Evolutionary conservation across 2,113 vertebrate species (phyloP), one percentile per base, ranked within the genome.

Genomic region (Pseudopipra pipra): DNA sequence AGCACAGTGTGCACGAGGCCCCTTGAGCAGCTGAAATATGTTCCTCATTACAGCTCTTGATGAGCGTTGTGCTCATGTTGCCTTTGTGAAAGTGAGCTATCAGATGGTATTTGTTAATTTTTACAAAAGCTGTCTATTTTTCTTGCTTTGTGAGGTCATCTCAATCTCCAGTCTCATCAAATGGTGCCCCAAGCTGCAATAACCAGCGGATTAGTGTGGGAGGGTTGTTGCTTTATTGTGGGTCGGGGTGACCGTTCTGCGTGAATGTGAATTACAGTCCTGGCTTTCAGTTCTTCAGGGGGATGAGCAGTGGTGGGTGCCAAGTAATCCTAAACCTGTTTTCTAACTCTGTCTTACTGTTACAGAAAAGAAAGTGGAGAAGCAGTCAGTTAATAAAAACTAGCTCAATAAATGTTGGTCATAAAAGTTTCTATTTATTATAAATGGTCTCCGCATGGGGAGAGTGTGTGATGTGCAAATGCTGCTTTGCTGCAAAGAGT

Each of bases 1-100:
- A 87, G 12, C 21, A 25, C 0, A 25, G 12, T n/a, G 43, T 92
- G 66, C 49, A 27, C 59, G 20, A 67, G 19, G 52, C 79, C 87
- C 63, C 62, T 20, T 46, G 67, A 58, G 74, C 81, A 67, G 74
- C 68, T 80, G 5, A 76, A 96, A 73, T 27, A 4, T 83, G 78
- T 93, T 96, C 78, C 55, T 94, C 30, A 12, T 93, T 96, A 88
- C 43, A 89, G 41, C 66, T 82, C 77, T 33, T 43, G 51, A 85
- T 80, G 67, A 86, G 30, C 8, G 2, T 7, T 66, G n/a, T 30
- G 61, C 86, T 70, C 30, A 61, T 5, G 0, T 47, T 83, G 62
- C 5, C 0, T 73, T 63, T 95, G 37, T 91, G 37, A 79, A 63
- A 85, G 56, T 22, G 82, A 79, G 43, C 39, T 62, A 27, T 86